These are phyloP conservation scores for Lepidochrysops patricia DNA, from an alignment of 2,888 invertebrate genomes.

Conservation along the genomic window DNA sequence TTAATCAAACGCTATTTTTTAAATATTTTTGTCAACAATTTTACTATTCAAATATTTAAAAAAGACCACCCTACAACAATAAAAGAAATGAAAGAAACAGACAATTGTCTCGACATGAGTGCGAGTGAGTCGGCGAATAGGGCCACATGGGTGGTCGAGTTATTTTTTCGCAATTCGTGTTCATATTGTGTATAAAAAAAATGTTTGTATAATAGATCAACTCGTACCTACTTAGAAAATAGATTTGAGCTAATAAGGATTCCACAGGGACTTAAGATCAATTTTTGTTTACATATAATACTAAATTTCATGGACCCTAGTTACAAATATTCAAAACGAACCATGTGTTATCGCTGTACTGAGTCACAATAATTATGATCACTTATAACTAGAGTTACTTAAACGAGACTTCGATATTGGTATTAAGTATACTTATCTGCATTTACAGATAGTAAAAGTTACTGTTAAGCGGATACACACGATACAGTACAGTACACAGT, in stretches of 20 bases:
- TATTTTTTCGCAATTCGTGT: conserved; percentile 56
- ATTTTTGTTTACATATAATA: background rate
- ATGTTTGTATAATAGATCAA: background rate
- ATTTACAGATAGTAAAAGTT: too few relatives aligned
- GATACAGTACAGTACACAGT: too few relatives aligned
- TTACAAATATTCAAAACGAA: too few relatives aligned
- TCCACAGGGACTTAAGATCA: too few relatives aligned
- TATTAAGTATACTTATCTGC: too few relatives aligned
- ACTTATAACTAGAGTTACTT: too few relatives aligned
- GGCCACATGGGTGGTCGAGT: conserved; percentile 59
- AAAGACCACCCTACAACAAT: conserved; percentile 1
- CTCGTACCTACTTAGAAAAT: background rate
- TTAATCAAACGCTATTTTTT: too few relatives aligned
- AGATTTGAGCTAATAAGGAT: background rate
- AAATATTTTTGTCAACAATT: background rate
- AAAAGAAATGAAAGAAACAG: conserved; percentile 32
- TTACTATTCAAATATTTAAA: background rate
- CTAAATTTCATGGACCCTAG: too few relatives aligned
- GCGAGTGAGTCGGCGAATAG: background rate
- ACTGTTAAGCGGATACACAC: too few relatives aligned
- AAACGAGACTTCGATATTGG: too few relatives aligned
- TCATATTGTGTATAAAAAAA: conserved; percentile 22
- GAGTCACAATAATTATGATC: too few relatives aligned
- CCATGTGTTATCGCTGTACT: too few relatives aligned
- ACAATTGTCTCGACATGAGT: conserved; percentile 27